Base-by-base conservation (phyloP, 2,888 invertebrate genomes). In the Heliconius hortense region DNA sequence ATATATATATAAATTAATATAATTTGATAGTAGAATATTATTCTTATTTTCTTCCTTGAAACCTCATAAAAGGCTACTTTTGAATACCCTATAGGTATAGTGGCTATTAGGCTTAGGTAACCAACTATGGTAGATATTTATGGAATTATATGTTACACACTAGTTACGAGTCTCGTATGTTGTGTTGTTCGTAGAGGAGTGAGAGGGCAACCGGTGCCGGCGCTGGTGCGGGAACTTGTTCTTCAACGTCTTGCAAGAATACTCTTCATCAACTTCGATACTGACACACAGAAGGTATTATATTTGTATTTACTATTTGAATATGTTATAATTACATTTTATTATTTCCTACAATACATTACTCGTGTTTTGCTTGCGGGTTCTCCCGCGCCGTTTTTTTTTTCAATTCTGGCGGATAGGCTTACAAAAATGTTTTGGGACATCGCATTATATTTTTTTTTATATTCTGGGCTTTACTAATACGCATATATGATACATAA, bases 191-290 rank as follows among this genome's bases (percentile, higher is more conserved):
- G 86, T 94, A 94, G 97, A 86, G 97, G 98, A 82, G 96, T 96
- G 82, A 94, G 97, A 86, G 97, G 97, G 81, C 96, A 96, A 80
- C 96, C 96, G 86, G 97, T 98, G 78, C 97, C 98, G 67, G 94
- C 95, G 69, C 86, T 96, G 82, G 92, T 93, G 79, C 95, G 96
- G 84, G 96, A 95, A 81, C 90, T 97, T 81, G 96, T 97, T 81
- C 95, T 98, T 85, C 96, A 96, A 85, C 94, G 96, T 81, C 94
- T 97, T 82, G 97, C 97, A 78, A 95, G 95, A 82, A 86, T 97
- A 81, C 95, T 97, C 82, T 96, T 96, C 89, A 96, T 97, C 90
- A 95, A 95, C 87, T 96, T 97, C 84, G 96, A 96, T 82, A 91
- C 88, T 75, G 94, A 94, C 86, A 86, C 88, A 70, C 80, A 84